These are phyloP conservation scores for Helogale parvula DNA, from an alignment of 2,113 vertebrate genomes.

Conservation along the genomic window DNA sequence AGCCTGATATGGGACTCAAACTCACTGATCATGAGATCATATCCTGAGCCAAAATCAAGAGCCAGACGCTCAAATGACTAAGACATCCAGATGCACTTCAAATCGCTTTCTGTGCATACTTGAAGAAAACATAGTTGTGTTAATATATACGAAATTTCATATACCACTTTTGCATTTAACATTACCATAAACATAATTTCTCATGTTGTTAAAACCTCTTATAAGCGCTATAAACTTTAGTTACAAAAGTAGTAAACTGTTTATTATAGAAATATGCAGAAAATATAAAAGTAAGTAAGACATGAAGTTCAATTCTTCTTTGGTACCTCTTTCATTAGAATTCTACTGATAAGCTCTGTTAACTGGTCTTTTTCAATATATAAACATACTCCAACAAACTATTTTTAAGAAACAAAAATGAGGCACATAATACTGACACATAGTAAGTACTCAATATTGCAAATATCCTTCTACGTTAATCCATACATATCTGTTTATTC, in stretches of 20 bases:
- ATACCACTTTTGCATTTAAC: not conserved
- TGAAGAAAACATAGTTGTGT: not conserved
- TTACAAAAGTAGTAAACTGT: not conserved
- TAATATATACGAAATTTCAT: not conserved
- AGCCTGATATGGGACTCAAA: too few relatives aligned
- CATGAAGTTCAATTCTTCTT: constrained; percentile 2
- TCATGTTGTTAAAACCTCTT: not conserved
- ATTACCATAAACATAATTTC: not conserved
- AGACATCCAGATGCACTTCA: not conserved
- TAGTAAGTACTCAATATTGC: not conserved
- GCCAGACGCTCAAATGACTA: too few relatives aligned
- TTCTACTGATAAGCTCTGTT: not conserved
- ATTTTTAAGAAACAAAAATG: not conserved
- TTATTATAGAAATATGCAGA: not conserved
- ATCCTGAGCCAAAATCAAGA: too few relatives aligned
- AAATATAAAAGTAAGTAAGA: not conserved
- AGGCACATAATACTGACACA: not conserved
- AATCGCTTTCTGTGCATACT: not conserved
- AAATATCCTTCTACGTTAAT: not conserved
- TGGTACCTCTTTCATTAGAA: not conserved
- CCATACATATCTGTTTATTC: not conserved
- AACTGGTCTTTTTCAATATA: not conserved
- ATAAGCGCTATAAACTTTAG: not conserved
- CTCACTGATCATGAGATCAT: too few relatives aligned
- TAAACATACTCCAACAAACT: not conserved